Percentiles rank a stretch among this genome's conserved stretches.
Evolutionary conservation across 2,888 invertebrate species (phyloP).

Genomic region (Melitaea athalia): DNA sequence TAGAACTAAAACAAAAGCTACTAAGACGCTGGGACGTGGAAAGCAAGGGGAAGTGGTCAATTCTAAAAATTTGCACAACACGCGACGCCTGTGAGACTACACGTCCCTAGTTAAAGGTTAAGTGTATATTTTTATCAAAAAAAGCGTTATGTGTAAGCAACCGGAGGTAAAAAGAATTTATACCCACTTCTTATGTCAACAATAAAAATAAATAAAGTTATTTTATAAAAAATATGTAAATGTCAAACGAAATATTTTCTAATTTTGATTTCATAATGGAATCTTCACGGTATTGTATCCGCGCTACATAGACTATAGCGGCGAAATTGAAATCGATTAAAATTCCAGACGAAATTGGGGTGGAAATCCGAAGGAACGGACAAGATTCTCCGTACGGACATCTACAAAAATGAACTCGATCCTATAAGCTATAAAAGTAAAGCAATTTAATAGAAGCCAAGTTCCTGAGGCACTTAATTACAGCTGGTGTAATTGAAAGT

Average conservation of each 20-base stretch:
- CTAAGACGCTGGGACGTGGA: too few relatives aligned
- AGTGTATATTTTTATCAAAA: slow-evolving; percentile 14
- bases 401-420: slow-evolving; percentile 67
- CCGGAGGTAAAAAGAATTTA: background rate
- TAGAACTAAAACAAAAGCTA: too few relatives aligned
- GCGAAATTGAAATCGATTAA: slow-evolving; percentile 42
- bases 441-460: slow-evolving; percentile 70
- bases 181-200: background rate
- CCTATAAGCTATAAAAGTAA: slow-evolving; percentile 64
- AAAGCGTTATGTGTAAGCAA: background rate
- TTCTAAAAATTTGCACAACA: too few relatives aligned
- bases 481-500: slow-evolving; percentile 72
- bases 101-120: too few relatives aligned
- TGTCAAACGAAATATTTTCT: background rate
- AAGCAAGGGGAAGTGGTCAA: too few relatives aligned
- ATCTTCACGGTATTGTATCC: background rate
- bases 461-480: slow-evolving; percentile 70
- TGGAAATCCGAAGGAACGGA: slow-evolving; percentile 40
- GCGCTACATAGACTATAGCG: slow-evolving; percentile 29
- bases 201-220: background rate
- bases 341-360: slow-evolving; percentile 49
- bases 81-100: too few relatives aligned
- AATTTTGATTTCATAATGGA: background rate
- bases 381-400: slow-evolving; percentile 37
- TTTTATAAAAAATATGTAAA: background rate